Evolutionary conservation across 2,113 vertebrate species (phyloP).

Genomic region (Corythoichthys intestinalis): DNA sequence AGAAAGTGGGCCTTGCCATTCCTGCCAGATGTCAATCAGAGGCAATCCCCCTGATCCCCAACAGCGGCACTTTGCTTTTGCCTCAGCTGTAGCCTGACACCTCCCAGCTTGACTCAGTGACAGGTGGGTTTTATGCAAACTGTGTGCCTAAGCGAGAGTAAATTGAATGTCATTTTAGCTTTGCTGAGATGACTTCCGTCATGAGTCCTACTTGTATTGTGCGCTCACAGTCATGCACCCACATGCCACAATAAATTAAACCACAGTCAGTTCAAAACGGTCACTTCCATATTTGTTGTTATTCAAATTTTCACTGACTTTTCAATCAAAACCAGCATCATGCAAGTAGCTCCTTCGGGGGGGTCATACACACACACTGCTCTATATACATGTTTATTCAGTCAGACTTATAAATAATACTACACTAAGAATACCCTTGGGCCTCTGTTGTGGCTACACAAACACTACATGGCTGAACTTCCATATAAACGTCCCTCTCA

Average conservation of each 20-base stretch:
- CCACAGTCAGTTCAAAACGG: constrained; percentile 31
- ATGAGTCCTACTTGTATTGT: constrained; percentile 41
- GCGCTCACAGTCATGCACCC: constrained; percentile 15
- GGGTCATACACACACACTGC: not conserved
- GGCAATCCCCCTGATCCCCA: constrained; percentile 46
- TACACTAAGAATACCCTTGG: constrained; percentile 10
- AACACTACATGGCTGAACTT: constrained; percentile 27
- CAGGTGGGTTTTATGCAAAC: constrained; percentile 39
- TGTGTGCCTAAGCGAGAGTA: constrained; percentile 42
- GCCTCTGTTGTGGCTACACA: constrained; percentile 14
- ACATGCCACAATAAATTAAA: constrained; percentile 13
- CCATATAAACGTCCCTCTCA: constrained; percentile 33
- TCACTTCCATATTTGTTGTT: constrained; percentile 29
- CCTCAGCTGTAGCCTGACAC: constrained; percentile 4
- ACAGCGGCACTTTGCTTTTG: constrained; percentile 28
- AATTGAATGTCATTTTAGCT: constrained; percentile 57
- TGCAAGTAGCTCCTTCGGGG: constrained; percentile 8
- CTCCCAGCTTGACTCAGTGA: constrained; percentile 40
- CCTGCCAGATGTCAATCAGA: constrained; percentile 42
- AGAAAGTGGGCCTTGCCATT: constrained; percentile 35
- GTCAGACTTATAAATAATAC: not conserved
- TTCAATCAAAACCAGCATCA: constrained; percentile 21
- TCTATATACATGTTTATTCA: constrained; percentile 1
- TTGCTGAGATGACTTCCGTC: constrained; percentile 40
- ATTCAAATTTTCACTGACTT: constrained; percentile 21